phyloP scores from a whole-genome alignment of 2,113 vertebrate species.

The Sinocyclocheilus anshuiensis region DNA sequence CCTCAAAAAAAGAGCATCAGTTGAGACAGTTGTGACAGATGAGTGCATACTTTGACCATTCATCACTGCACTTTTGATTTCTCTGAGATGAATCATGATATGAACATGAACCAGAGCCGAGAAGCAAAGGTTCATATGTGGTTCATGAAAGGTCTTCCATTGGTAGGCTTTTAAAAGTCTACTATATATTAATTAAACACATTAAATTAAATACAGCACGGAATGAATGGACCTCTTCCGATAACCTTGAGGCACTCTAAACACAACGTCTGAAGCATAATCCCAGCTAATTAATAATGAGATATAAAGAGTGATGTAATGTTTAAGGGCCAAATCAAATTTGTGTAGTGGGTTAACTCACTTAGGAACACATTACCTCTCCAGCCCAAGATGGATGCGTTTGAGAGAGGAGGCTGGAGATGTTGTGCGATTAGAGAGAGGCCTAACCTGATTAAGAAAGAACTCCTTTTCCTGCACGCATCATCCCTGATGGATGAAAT shows the following conservation, averaged over 20 bases:
- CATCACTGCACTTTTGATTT: background rate
- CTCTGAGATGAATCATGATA: background rate
- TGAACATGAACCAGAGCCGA: background rate
- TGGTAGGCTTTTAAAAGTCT: slow-evolving; percentile 14
- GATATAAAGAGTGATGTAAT: slow-evolving; percentile 67
- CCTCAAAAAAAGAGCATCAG: background rate
- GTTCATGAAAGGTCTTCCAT: background rate
- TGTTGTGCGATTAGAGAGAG: slow-evolving; percentile 58
- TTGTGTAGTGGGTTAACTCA: slow-evolving; percentile 60
- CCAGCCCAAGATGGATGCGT: slow-evolving; percentile 55
- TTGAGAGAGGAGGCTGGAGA: slow-evolving; percentile 48
- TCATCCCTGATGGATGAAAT: slow-evolving; percentile 63
- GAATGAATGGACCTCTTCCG: slow-evolving; percentile 39
- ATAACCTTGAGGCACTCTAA: slow-evolving; percentile 48
- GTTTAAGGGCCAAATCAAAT: slow-evolving; percentile 63
- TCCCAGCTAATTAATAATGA: slow-evolving; percentile 62
- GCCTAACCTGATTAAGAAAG: slow-evolving; percentile 74
- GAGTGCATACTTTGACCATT: background rate
- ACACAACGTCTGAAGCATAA: slow-evolving; percentile 34
- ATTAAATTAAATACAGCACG: slow-evolving; percentile 28
- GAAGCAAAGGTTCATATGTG: slow-evolving; percentile 9
- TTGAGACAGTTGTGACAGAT: background rate
- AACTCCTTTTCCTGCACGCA: slow-evolving; percentile 76
- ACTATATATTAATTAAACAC: slow-evolving; percentile 33
- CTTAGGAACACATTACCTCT: slow-evolving; percentile 66